Percentiles rank a stretch among this genome's conserved stretches.
phyloP scores from a whole-genome alignment of 2,888 invertebrate genomes.

The Clepsis dumicolana region DNA sequence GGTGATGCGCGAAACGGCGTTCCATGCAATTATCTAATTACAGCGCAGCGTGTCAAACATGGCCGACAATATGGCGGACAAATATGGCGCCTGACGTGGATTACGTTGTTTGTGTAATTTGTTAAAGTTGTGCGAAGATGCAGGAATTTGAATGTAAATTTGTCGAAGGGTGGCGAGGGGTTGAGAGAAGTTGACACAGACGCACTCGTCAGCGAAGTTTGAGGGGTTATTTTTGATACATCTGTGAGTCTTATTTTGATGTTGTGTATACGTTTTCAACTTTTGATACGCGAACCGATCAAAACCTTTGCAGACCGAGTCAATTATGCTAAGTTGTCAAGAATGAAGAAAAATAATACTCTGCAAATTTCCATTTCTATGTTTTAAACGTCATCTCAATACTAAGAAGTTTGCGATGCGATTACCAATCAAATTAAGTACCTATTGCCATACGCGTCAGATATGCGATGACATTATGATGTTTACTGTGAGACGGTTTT shows the following conservation, averaged over 20 bases:
- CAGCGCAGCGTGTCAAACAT: conserved; percentile 49
- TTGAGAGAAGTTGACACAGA: neutral
- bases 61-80: conserved; percentile 62
- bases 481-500: too few species aligned
- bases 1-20: conserved; percentile 60
- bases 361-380: too few species aligned
- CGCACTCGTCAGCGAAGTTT: neutral
- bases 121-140: conserved; percentile 68
- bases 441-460: too few species aligned
- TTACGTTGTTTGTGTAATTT: conserved; percentile 72
- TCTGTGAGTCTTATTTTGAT: neutral
- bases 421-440: too few species aligned
- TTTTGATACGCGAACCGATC: too few species aligned
- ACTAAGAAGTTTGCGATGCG: too few species aligned
- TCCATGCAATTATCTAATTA: conserved; percentile 78
- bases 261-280: too few species aligned
- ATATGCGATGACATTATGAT: too few species aligned
- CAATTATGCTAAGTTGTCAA: too few species aligned
- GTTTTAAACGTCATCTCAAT: too few species aligned
- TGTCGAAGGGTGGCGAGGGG: conserved; percentile 4
- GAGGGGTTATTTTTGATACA: conserved; percentile 1
- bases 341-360: too few species aligned
- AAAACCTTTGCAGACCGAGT: too few species aligned
- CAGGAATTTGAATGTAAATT: conserved; percentile 40
- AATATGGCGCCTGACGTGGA: conserved; percentile 57